A percentile compares a stretch with the other conserved stretches of the same genome.
phyloP scores from a whole-genome alignment of 2,797 vertebrate genomes.

The Syndactyla subalaris region DNA sequence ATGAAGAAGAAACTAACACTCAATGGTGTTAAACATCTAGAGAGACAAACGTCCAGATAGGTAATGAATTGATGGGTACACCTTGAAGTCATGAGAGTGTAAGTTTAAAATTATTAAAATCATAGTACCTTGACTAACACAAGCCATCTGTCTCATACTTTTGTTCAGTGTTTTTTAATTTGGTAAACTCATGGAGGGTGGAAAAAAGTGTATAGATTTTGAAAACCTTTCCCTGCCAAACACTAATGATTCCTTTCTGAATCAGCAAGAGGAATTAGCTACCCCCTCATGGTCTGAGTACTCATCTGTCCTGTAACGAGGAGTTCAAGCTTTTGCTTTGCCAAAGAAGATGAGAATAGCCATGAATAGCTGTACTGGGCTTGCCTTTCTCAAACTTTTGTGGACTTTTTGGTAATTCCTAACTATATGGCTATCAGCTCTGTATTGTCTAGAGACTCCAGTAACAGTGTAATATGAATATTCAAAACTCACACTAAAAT shows the following conservation, averaged over 20 bases:
- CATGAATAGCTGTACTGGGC: not conserved
- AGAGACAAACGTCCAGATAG: not conserved
- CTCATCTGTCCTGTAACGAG: not conserved
- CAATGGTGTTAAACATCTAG: fast-evolving
- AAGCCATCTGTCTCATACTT: not conserved
- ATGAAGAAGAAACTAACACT: not conserved
- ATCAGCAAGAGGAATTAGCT: not conserved
- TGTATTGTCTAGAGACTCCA: not conserved
- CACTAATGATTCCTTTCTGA: not conserved
- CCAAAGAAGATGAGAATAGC: not conserved
- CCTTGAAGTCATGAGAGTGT: not conserved
- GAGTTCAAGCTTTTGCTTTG: not conserved
- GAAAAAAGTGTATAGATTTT: not conserved
- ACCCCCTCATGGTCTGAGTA: not conserved
- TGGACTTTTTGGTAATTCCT: not conserved
- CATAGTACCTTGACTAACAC: not conserved
- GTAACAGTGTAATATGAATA: not conserved
- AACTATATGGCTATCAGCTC: not conserved
- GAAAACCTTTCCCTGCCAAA: not conserved
- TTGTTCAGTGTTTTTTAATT: not conserved
- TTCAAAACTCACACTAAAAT: not conserved
- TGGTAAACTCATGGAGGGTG: not conserved
- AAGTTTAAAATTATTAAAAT: not conserved
- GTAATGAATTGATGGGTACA: not conserved
- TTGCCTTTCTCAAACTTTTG: not conserved